Evolutionary conservation across 2,113 vertebrate genomes (phyloP), one percentile per base, ranked within the genome.

Genomic region (Sebastes fasciatus): DNA sequence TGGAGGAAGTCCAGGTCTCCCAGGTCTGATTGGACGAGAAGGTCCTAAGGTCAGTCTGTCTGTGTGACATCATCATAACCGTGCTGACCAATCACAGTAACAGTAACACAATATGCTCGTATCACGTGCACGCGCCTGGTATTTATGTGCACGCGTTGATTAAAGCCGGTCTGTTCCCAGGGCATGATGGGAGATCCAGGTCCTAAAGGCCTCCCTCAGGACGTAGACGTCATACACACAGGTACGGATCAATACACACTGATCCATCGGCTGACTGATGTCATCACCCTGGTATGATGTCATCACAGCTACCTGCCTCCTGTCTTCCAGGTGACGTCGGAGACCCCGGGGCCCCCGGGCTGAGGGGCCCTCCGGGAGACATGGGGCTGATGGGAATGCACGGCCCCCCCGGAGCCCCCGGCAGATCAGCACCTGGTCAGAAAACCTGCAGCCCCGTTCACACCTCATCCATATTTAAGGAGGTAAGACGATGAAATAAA

Each of bases 1-100:
- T 19, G 48, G 0, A 46, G 94, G 94, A 73, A 89, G 57, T 64
- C 71, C 80, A 7, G 94, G 94, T 63, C 92, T 95, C 42, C 94
- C 94, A 7, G 94, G 94, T 81, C 86, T 95, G 77, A 94, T 95
- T 60, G 94, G 94, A 58, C 89, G 62, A 70, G 91, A 93, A 11
- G 94, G 94, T 26, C 85, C 67, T 0, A 94, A 94, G 93, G 94
- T 95, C 11, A 80, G 85, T 87, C n/a, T 23, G 42, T 21, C 16
- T 60, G 14, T 74, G 43, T 43, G 19, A 34, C 34, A 34, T 34
- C 34, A 34, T 34, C 34, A 34, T 23, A 10, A 42, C 10, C 21
- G 0, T 49, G 2, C 23, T 6, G 58, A 62, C 45, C 64, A 80
- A 61, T 80, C 52, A 72, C 8, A 34, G 34, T 34, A 34, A 34